Conservation (phyloP, 2,888 invertebrate species). For the Antheraea assamensis region DNA sequence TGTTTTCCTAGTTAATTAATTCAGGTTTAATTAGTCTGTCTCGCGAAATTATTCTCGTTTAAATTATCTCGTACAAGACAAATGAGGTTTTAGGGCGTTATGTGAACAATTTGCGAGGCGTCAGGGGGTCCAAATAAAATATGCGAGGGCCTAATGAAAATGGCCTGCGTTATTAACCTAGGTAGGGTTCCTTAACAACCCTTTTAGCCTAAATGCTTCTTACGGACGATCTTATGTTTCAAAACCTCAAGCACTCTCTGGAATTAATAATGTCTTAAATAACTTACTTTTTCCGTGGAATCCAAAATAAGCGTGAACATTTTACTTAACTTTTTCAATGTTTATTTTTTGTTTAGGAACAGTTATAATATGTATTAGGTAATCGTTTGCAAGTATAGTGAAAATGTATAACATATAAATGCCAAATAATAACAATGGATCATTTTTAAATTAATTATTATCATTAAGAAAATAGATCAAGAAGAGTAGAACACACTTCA, state of each 20-base stretch:
- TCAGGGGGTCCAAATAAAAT: constrained; percentile 57
- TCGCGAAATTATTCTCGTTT: constrained; percentile 59
- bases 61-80: constrained; percentile 59
- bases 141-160: constrained; percentile 59
- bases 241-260: constrained; percentile 6
- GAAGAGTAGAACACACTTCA: too few species aligned
- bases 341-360: too few species aligned
- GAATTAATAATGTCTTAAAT: background rate
- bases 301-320: background rate
- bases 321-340: background rate
- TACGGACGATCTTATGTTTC: constrained; percentile 26
- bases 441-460: too few species aligned
- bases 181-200: constrained; percentile 38
- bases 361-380: too few species aligned
- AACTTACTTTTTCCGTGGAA: background rate
- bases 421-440: too few species aligned
- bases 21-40: constrained; percentile 62
- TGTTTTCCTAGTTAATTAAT: constrained; percentile 63
- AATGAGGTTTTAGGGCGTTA: constrained; percentile 39
- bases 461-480: too few species aligned
- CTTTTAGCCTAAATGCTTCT: constrained; percentile 35
- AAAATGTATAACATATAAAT: too few species aligned
- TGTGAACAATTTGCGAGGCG: constrained; percentile 53
- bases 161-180: constrained; percentile 51
- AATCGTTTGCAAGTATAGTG: too few species aligned